Base-by-base conservation (phyloP, 2,797 vertebrate species). In the Pangasius sanitwongsei region DNA sequence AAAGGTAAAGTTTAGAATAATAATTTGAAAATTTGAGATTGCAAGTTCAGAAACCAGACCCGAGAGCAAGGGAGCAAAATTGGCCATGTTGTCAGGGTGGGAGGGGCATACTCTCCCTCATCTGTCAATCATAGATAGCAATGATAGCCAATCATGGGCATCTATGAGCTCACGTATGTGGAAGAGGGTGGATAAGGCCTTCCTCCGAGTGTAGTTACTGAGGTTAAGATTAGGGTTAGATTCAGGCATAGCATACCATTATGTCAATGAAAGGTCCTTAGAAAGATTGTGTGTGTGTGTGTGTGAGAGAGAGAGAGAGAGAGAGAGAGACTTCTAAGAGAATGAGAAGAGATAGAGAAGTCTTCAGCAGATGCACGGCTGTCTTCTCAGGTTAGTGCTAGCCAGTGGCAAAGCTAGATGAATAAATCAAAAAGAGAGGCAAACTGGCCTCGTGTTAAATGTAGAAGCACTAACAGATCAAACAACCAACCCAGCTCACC, bases 381-480 rank as follows among this genome's bases (percentile, higher is more conserved):
- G 96, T 96, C 95, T 67, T 93, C 93, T 95, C 91, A 89, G 90
- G 93, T 96, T 96, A 95, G 93, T 89, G 75, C 91, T 90, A 93
- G 92, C 67, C 88, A 93, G 91, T 93, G 92, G 93, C 92, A 89
- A 94, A 65, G 90, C 87, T 87, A 92, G 91, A 95, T 96, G 92
- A 96, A 96, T 96, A 94, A 96, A 94, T 96, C 93, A 96, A 93
- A 93, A 95, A 90, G 93, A 91, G 90, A 91, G 90, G 92, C 92
- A 93, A 93, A 93, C 94, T 94, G 93, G 94, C 95, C 96, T 96
- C 96, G 96, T 97, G 97, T 97, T 97, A 97, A 94, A 97, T 98
- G 96, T 97, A 97, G 96, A 97, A 97, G 97, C 95, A 95, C 97
- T 97, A 97, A 97, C 96, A 92, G 96, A 96, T 96, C 95, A 96